Base-by-base conservation (phyloP, 2,797 vertebrate genomes). In the Coregonus sp. region DNA sequence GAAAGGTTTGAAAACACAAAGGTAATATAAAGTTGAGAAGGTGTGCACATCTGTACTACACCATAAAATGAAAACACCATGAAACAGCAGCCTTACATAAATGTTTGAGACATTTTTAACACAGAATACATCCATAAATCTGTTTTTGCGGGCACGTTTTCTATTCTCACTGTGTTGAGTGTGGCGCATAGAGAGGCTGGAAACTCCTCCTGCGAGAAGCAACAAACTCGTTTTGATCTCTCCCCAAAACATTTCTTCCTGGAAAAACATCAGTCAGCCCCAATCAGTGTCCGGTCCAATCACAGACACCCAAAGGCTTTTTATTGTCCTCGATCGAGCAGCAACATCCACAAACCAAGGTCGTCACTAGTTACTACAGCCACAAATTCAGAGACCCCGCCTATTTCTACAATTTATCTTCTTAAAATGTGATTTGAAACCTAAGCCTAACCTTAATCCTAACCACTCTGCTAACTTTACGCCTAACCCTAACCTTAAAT, bases 271-370 rank as follows among this genome's bases (percentile, higher is more conserved):
- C 89, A 78, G 78, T 93, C 92, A 93, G 72, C 92, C 92, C 91
- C 92, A 91, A 91, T 94, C 92, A n/a, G 89, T 87, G 89, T 93
- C 90, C 81, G 91, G 91, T 90, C 90, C 92, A 81, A 87, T 90
- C 88, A 84, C 88, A 81, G 88, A 77, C 82, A 76, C 83, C 92
- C 89, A 88, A 4, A 87, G 47, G 86, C 87, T 79, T 87, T 80
- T 84, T 74, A 82, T 51, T 86, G 87, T 89, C 84, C 89, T 90
- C 82, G 82, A 75, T 66, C 70, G 84, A 84, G 87, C 86, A 18
- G 86, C 88, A 84, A 78, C 87, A 85, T 90, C 86, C 88, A 37
- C 51, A 88, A 81, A 81, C 76, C 85, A 54, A 81, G 73, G 37
- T 40, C 37, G 37, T 40, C 37, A 6, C 37, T 37, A 37, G 37